Percentiles rank a stretch among this genome's conserved stretches.
These are phyloP conservation scores for Potorous gilbertii DNA, from an alignment of 2,797 vertebrate genomes.

Conservation along the genomic window DNA sequence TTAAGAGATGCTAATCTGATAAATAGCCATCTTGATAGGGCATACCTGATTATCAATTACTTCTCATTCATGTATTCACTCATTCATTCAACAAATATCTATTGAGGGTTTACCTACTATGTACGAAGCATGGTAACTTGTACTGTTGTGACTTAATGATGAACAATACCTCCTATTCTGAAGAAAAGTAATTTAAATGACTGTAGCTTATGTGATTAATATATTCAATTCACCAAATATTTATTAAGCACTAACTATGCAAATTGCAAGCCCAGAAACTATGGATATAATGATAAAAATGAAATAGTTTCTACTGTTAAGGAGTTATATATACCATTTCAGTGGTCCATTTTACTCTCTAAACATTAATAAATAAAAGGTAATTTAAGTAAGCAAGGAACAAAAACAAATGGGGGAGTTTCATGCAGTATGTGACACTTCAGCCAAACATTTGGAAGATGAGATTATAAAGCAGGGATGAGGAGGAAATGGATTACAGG, in stretches of 20 bases:
- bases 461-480: not conserved
- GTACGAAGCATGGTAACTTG: not conserved
- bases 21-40: slow-evolving; percentile 56
- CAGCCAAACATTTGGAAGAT: not conserved
- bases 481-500: not conserved
- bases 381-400: not conserved
- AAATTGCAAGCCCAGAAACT: not conserved
- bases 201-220: not conserved
- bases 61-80: not conserved
- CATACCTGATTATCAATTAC: slow-evolving; percentile 57
- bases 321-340: not conserved
- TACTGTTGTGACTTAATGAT: not conserved
- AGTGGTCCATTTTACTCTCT: not conserved
- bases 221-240: not conserved
- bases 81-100: not conserved
- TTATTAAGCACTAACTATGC: not conserved
- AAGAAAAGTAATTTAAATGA: not conserved
- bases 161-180: not conserved
- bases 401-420: not conserved
- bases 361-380: not conserved
- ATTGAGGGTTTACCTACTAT: not conserved
- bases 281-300: not conserved
- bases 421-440: not conserved
- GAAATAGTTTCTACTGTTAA: not conserved
- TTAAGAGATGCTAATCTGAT: slow-evolving; percentile 9